phyloP scores from a whole-genome alignment of 2,797 vertebrate genomes.

The Sciaenops ocellatus region DNA sequence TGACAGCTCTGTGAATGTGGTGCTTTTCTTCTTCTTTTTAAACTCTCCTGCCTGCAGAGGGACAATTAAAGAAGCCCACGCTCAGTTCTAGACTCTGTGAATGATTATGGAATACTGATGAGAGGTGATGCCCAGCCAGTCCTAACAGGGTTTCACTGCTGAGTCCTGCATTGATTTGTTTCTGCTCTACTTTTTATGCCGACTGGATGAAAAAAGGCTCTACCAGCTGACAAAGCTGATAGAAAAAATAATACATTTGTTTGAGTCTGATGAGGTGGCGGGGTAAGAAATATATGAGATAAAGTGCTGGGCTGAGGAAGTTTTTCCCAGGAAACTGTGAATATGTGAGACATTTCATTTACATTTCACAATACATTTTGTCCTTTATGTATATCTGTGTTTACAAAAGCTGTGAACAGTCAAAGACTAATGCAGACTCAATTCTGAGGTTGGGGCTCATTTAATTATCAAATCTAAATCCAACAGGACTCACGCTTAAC shows the following conservation, averaged over 20 bases:
- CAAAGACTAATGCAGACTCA: not conserved
- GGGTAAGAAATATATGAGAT: constrained; percentile 22
- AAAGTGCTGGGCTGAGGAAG: constrained; percentile 12
- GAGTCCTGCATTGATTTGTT: constrained; percentile 66
- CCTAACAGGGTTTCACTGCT: constrained; percentile 48
- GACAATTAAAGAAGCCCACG: constrained; percentile 76
- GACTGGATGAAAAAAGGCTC: constrained; percentile 44
- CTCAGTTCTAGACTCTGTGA: constrained; percentile 48
- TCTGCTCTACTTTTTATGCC: constrained; percentile 26
- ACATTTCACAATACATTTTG: constrained; percentile 8
- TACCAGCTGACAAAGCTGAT: constrained; percentile 40
- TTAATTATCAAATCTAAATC: not conserved
- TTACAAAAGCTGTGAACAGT: not conserved
- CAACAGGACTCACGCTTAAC: not conserved
- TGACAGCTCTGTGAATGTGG: constrained; percentile 65
- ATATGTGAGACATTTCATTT: constrained; percentile 21
- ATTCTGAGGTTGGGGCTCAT: not conserved
- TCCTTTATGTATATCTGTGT: constrained; percentile 6
- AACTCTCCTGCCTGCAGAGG: constrained; percentile 63
- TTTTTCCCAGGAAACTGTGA: constrained; percentile 24
- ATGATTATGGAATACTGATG: constrained; percentile 79
- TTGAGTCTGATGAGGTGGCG: constrained; percentile 31
- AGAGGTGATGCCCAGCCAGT: constrained; percentile 67
- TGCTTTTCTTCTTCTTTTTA: constrained; percentile 62
- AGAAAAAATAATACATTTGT: constrained; percentile 45